phyloP scores from a whole-genome alignment of 2,888 invertebrate species.

The Pollenia amentaria region DNA sequence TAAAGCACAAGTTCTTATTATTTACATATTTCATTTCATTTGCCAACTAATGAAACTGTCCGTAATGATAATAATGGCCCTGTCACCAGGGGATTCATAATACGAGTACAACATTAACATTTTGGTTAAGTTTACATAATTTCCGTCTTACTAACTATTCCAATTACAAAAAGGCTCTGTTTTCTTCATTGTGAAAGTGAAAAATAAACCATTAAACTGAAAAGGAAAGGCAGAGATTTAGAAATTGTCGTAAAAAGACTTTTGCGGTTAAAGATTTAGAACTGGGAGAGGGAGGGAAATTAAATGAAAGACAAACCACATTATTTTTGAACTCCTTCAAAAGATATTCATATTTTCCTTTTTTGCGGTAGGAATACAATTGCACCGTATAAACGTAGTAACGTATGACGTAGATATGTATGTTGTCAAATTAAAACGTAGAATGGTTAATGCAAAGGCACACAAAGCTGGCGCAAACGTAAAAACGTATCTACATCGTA shows the following conservation, averaged over 20 bases:
- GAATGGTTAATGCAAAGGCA: too few relatives aligned
- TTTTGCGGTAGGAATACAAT: too few relatives aligned
- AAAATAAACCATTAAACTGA: background rate
- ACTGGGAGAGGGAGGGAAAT: too few relatives aligned
- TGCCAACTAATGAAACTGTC: constrained; percentile 13
- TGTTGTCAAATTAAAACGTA: too few relatives aligned
- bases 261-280: too few relatives aligned
- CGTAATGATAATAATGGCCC: constrained; percentile 18
- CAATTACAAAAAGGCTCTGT: background rate
- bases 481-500: too few relatives aligned
- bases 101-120: constrained; percentile 22
- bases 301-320: background rate
- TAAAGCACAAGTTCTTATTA: background rate
- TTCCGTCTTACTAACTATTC: constrained; percentile 32
- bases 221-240: background rate
- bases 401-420: too few relatives aligned
- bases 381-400: too few relatives aligned
- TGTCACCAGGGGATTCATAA: constrained; percentile 14
- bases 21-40: constrained; percentile 10
- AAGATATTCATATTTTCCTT: too few relatives aligned
- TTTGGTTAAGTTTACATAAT: constrained; percentile 35
- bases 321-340: too few relatives aligned
- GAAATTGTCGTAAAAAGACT: background rate
- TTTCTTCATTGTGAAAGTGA: background rate
- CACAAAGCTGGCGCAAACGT: too few relatives aligned